These are phyloP conservation scores for Romanogobio albipinnatus DNA, from an alignment of 2,113 vertebrate species.

Conservation along the genomic window DNA sequence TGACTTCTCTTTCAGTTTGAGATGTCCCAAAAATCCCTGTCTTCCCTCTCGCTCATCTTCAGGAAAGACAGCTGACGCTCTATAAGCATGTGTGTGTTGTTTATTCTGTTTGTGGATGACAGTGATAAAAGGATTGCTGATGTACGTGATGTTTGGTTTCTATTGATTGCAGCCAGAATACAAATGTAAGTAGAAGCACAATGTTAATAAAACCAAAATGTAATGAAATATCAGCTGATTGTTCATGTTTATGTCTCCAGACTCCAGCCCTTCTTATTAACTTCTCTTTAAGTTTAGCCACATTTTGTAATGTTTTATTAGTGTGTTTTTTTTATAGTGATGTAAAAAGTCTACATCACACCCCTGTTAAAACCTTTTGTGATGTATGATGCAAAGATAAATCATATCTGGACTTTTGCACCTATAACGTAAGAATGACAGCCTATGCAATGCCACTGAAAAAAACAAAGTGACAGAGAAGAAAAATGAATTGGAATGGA, in stretches of 20 bases:
- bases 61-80: not conserved
- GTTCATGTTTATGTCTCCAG: not conserved
- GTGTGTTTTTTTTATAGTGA: too few species aligned
- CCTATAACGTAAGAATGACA: too few species aligned
- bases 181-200: not conserved
- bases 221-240: not conserved
- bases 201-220: not conserved
- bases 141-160: not conserved
- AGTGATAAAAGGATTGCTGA: not conserved
- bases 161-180: not conserved
- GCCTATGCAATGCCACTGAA: too few species aligned
- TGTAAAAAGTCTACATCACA: too few species aligned
- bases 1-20: not conserved
- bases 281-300: not conserved
- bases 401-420: too few species aligned
- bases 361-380: too few species aligned
- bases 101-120: slow-evolving; percentile 3
- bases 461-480: too few species aligned
- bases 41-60: not conserved
- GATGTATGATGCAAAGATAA: too few species aligned
- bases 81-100: not conserved
- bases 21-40: not conserved
- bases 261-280: not conserved
- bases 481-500: too few species aligned
- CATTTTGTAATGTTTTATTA: not conserved